phyloP scores from a whole-genome alignment of 2,797 vertebrate genomes.

The Pteropus rufus region DNA sequence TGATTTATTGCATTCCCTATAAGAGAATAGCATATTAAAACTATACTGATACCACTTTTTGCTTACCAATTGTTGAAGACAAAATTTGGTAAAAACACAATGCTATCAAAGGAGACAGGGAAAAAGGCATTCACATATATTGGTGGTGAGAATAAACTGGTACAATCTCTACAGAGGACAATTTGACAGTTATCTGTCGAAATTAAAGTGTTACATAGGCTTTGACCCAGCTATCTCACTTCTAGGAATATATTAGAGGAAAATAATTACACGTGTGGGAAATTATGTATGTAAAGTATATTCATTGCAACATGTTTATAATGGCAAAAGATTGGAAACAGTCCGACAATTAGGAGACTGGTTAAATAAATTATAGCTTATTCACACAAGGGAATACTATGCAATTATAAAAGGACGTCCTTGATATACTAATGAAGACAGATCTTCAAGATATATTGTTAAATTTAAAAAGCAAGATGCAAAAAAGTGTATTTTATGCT shows the following conservation, averaged over 20 bases:
- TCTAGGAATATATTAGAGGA: slow-evolving; percentile 34
- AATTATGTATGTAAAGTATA: background rate
- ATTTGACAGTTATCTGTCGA: background rate
- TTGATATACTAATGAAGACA: background rate
- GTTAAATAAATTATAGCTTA: slow-evolving; percentile 36
- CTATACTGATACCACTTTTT: background rate
- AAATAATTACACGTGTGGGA: slow-evolving; percentile 29
- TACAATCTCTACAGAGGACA: background rate
- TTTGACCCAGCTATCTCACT: slow-evolving; percentile 12
- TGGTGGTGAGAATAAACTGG: background rate
- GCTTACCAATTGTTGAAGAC: background rate
- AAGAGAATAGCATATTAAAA: background rate
- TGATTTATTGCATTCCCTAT: background rate
- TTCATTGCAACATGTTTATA: background rate
- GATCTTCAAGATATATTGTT: background rate
- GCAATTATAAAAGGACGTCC: slow-evolving; percentile 25
- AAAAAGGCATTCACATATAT: background rate
- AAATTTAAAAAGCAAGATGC: slow-evolving; percentile 18
- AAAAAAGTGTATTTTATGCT: background rate
- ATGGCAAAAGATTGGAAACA: background rate
- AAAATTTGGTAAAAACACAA: background rate
- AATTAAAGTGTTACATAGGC: background rate
- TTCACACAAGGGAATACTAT: background rate
- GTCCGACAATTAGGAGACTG: background rate
- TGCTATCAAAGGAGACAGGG: background rate